phyloP scores from a whole-genome alignment of 2,113 vertebrate genomes.

The Gila orcuttii region DNA sequence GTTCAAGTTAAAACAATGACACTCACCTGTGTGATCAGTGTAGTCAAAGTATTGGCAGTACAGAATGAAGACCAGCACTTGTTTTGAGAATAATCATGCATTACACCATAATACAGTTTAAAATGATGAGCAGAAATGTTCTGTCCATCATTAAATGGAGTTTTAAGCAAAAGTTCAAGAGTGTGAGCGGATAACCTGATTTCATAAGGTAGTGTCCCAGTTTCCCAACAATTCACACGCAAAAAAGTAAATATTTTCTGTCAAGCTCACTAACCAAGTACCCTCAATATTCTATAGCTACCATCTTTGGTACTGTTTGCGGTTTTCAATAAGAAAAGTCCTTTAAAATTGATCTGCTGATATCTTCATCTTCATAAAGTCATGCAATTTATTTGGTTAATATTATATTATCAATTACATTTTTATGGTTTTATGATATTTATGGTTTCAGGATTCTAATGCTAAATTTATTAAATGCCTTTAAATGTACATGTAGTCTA shows the following conservation, averaged over 20 bases:
- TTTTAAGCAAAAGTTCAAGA: neutral
- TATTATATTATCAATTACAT: neutral
- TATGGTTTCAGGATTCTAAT: neutral
- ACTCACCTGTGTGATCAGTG: constrained; percentile 9
- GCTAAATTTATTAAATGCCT: too few species aligned
- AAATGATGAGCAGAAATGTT: neutral
- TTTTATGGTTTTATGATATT: neutral
- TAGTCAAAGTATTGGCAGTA: neutral
- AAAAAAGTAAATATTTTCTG: neutral
- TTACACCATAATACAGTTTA: neutral
- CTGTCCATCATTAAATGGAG: neutral
- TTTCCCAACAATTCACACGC: neutral
- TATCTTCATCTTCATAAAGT: neutral
- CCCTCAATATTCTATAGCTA: neutral
- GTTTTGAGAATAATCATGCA: neutral
- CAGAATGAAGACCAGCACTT: neutral
- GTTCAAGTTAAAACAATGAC: constrained; percentile 8
- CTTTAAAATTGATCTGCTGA: neutral
- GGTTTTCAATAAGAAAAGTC: neutral
- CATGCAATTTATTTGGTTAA: neutral
- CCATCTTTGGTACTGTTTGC: neutral
- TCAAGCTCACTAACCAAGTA: neutral
- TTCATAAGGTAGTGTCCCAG: neutral
- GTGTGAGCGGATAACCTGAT: neutral
- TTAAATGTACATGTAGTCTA: neutral